Conservation (phyloP, 2,888 invertebrate genomes). For the Coenonympha glycerion region DNA sequence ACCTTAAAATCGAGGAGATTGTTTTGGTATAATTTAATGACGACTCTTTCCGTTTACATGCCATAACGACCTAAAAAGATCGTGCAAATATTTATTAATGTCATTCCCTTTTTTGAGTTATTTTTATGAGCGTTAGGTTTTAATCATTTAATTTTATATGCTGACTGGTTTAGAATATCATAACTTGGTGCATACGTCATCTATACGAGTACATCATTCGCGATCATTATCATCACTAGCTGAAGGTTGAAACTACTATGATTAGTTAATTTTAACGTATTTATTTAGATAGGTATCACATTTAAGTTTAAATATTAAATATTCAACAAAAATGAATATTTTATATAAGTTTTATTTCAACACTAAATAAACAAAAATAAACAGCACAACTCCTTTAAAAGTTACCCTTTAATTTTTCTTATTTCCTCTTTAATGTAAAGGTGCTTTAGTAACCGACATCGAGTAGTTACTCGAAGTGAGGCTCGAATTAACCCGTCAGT, state of each 20-base stretch:
- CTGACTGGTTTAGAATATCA: neutral
- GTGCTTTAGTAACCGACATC: neutral
- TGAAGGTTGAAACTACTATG: too few species aligned
- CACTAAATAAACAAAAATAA: too few species aligned
- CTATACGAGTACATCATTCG: too few species aligned
- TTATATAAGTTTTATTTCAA: too few species aligned
- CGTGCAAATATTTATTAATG: slow-evolving; percentile 21
- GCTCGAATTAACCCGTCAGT: slow-evolving; percentile 6
- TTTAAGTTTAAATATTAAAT: too few species aligned
- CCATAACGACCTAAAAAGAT: slow-evolving; percentile 29
- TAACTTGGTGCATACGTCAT: too few species aligned
- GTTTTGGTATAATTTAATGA: slow-evolving; percentile 49
- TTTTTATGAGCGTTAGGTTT: slow-evolving; percentile 18
- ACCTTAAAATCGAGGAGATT: slow-evolving; percentile 45
- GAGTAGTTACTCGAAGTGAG: slow-evolving; percentile 4
- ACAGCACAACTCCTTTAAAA: neutral
- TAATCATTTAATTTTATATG: too few species aligned
- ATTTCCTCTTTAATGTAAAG: neutral
- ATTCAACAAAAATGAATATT: too few species aligned
- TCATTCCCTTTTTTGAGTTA: slow-evolving; percentile 10
- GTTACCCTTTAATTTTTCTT: neutral
- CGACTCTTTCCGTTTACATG: slow-evolving; percentile 51
- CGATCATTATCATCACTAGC: too few species aligned
- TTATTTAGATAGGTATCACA: too few species aligned
- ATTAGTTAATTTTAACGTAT: too few species aligned